Percentiles rank a stretch among this genome's conserved stretches.
Conservation (phyloP, 2,888 invertebrate species). For the Ectemnius continuus region DNA sequence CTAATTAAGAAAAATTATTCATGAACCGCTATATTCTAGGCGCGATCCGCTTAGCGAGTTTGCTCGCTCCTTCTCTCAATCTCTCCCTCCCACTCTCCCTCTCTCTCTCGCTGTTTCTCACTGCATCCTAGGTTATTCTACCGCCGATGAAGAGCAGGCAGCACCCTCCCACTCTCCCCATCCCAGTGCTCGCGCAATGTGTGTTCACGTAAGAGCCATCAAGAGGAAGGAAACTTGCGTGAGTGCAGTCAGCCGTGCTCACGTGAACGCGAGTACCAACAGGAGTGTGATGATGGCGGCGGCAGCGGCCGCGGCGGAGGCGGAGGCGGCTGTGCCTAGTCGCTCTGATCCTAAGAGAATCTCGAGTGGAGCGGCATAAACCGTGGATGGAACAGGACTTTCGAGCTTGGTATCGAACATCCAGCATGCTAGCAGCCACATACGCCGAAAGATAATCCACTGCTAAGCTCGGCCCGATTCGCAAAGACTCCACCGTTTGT, state of each 20-base stretch:
- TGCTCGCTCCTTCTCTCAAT: background rate
- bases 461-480: constrained; percentile 63
- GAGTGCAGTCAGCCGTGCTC: background rate
- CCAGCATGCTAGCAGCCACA: constrained; percentile 40
- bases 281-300: too few species aligned
- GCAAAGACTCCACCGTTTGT: constrained; percentile 66
- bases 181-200: background rate
- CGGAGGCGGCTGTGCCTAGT: background rate
- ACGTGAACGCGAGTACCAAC: background rate
- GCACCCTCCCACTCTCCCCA: too few species aligned
- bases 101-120: too few species aligned
- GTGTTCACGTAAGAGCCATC: constrained; percentile 2
- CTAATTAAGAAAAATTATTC: constrained; percentile 52
- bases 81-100: background rate
- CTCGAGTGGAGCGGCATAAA: constrained; percentile 32
- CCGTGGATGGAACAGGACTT: constrained; percentile 42
- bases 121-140: too few species aligned
- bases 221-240: constrained; percentile 3
- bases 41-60: constrained; percentile 44
- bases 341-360: background rate
- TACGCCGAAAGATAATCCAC: constrained; percentile 62
- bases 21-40: constrained; percentile 26
- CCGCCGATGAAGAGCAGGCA: too few species aligned
- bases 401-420: constrained; percentile 53
- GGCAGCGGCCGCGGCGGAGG: too few species aligned